A percentile compares a stretch with the other conserved stretches of the same genome.
Conservation (phyloP, 1,140 invertebrate genomes). For the Pygmarrhopalites habei region DNA sequence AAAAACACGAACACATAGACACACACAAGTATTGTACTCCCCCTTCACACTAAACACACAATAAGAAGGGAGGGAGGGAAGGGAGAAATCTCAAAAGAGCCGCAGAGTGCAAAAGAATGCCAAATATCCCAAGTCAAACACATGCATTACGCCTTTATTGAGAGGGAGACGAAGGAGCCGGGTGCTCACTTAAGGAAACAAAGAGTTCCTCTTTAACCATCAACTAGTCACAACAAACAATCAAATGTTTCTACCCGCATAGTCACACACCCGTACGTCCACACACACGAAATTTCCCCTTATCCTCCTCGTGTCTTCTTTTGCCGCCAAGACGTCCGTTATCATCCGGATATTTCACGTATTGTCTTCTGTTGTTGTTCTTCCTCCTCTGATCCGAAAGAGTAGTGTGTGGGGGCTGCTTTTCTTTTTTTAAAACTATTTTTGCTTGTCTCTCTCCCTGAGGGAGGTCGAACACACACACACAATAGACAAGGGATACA, state of each 20-base stretch:
- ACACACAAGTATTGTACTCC: too few species aligned
- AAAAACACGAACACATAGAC: too few species aligned
- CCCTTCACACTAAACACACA: too few species aligned
- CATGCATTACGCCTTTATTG: not conserved
- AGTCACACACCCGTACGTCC: not conserved
- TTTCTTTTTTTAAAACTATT: not conserved
- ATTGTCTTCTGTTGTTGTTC: too few species aligned
- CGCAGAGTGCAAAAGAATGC: slow-evolving; percentile 16
- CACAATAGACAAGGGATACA: not conserved
- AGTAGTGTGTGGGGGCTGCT: too few species aligned
- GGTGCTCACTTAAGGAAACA: slow-evolving; percentile 12
- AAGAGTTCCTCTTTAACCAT: slow-evolving; percentile 5
- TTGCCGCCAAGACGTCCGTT: not conserved
- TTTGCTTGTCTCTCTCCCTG: not conserved
- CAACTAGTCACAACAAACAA: slow-evolving; percentile 22
- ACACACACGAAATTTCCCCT: not conserved
- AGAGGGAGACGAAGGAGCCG: not conserved
- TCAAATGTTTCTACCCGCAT: not conserved
- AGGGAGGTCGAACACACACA: too few species aligned
- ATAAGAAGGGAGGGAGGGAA: too few species aligned
- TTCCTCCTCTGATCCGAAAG: too few species aligned
- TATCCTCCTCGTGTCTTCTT: not conserved
- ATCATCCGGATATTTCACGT: not conserved
- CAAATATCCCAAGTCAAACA: slow-evolving; percentile 3
- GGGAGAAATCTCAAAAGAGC: slow-evolving; percentile 10